Conservation (phyloP, 2,888 invertebrate species). For the Antheraea assamensis region DNA sequence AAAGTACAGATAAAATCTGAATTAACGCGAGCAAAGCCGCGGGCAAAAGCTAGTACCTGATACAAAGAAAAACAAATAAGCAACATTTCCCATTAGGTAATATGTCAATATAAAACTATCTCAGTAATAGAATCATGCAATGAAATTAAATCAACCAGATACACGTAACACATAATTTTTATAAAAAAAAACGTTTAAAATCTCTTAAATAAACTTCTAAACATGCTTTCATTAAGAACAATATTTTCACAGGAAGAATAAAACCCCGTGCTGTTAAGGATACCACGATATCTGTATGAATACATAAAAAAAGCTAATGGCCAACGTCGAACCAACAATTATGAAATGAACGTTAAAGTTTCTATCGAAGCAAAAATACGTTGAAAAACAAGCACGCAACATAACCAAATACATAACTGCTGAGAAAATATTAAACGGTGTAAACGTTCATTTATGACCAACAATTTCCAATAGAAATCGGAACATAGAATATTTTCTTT, state of each 20-base stretch:
- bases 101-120: too few relatives aligned
- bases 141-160: too few relatives aligned
- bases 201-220: too few relatives aligned
- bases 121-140: too few relatives aligned
- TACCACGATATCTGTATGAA: background rate
- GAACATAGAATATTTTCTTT: background rate
- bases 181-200: too few relatives aligned
- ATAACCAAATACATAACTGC: background rate
- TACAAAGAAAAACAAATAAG: too few relatives aligned
- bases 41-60: too few relatives aligned
- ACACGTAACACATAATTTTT: too few relatives aligned
- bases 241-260: background rate
- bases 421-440: too few relatives aligned
- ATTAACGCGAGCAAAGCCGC: too few relatives aligned
- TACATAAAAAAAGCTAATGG: background rate
- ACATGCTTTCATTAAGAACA: background rate
- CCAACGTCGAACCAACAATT: background rate
- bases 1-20: too few relatives aligned
- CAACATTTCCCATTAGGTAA: too few relatives aligned
- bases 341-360: background rate
- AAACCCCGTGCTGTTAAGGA: background rate
- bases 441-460: slow-evolving; percentile 16
- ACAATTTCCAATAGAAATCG: slow-evolving; percentile 14
- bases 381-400: slow-evolving; percentile 28
- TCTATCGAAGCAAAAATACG: slow-evolving; percentile 22